Evolutionary conservation across 1,140 invertebrate species (phyloP), one percentile per base, ranked within the genome.

Genomic region (Himalopsyche phryganea): DNA sequence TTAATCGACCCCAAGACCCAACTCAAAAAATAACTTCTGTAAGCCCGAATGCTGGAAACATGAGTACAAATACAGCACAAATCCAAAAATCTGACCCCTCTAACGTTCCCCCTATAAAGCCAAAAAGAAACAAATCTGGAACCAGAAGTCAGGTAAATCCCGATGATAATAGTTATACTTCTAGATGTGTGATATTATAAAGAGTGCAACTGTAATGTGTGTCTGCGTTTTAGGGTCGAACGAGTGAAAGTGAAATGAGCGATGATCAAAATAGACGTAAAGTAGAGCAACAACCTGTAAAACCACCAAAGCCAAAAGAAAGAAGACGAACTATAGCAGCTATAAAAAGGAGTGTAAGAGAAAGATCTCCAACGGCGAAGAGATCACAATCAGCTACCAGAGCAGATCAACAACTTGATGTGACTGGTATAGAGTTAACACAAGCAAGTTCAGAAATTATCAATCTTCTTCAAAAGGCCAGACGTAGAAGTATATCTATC

Each of bases 161-260:
- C 7, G 36, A 53, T 20, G 32, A 60, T 9, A 10, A 11, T 20
- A 28, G n/a, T 32, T 50, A 45, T 23, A 18, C 42, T 40, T 64
- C 62, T 13, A 64, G 60, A 18, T 64, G 62, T 64, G 13, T 45
- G 45, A 53, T 64, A 35, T 28, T 60, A 32, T 64, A 51, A 58
- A 55, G 32, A 47, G n/a, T 44, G 17, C 32, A 18, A 45, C 11
- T 17, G 38, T 50, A 58, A 36, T 51, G 14, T 51, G 11, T 47
- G 42, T 49, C 9, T 49, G 38, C 36, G 45, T 76, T 77, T 66
- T 75, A 78, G 76, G 76, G 67, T 69, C 76, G 75, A 67, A 78
- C 76, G 68, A 78, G 76, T 77, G 76, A 78, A 67, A 78, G 75
- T 73, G 76, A 78, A 63, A 77, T 78, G 76, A 78, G 76, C 70